Evolutionary conservation across 2,113 vertebrate genomes (phyloP), one percentile per base, ranked within the genome.

Genomic region (Dipodomys ordii): DNA sequence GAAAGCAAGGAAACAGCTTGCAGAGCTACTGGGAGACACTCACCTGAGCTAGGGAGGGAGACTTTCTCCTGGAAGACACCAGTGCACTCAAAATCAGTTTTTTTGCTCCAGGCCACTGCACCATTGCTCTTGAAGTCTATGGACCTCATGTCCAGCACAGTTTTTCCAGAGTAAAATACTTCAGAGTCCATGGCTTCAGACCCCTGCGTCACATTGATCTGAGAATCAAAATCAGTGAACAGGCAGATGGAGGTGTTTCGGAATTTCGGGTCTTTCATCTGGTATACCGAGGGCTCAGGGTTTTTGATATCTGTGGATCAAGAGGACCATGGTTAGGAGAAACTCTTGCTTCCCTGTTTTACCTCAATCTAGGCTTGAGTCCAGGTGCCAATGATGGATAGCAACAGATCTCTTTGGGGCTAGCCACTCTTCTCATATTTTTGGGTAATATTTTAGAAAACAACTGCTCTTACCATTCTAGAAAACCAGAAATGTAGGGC

Each of bases 31-130:
- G 11, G 67, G 49, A 19, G 80, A 16, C 8, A 71, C 96, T 95
- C 68, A 97, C 97, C 88, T 44, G 19, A 46, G 46, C 0, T 65
- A 30, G 3, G 0, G 62, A 7, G 7, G 39, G 30, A 7, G 0
- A 0, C 0, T 0, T 39, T 0, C 11, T 69, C 0, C 0, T 1
- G 0, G 84, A 96, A 92, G 79, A 2, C 2, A 0, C 0, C 0
- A 0, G 0, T 0, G 27, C 96, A 97, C 6, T 0, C 2, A 9
- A 73, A 44, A 6, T 35, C 0, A 0, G 0, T 0, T 11, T 10
- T 32, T 3, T 0, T 13, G 9, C 39, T 73, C 97, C 96, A 97
- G 32, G 27, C 30, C 81, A 97, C 16, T 9, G 19, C 57, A 0
- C 92, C 95, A 0, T 96, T 93, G 86, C 96, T 97, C 94, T 96